Evolutionary conservation across 2,888 invertebrate species (phyloP).

Genomic region (Cancer borealis): DNA sequence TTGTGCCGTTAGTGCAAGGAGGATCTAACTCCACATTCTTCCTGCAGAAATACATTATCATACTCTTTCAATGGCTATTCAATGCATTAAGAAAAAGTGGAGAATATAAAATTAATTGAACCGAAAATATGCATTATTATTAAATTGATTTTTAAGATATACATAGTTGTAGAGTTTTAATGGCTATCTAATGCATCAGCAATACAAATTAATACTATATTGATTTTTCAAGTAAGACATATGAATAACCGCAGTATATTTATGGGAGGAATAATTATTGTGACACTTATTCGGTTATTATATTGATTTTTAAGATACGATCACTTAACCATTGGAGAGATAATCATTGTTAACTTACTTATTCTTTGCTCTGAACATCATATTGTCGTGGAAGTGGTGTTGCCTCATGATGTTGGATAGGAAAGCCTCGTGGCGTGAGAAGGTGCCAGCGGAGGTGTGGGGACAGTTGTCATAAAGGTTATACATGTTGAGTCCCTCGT

Average conservation of each 20-base stretch:
- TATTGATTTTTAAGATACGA: background rate
- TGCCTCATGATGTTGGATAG: slow-evolving; percentile 55
- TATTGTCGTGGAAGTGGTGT: slow-evolving; percentile 44
- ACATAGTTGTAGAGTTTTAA: background rate
- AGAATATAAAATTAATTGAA: too few species aligned
- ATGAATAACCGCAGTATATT: background rate
- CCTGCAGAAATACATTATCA: slow-evolving; percentile 36
- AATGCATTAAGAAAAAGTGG: background rate
- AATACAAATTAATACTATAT: too few species aligned
- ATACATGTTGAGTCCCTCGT: slow-evolving; percentile 76
- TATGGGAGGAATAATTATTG: background rate
- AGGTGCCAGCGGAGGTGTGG: slow-evolving; percentile 52
- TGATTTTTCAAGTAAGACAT: background rate
- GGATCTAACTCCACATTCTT: slow-evolving; percentile 61
- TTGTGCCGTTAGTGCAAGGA: slow-evolving; percentile 74
- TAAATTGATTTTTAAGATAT: background rate
- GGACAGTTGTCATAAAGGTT: slow-evolving; percentile 76
- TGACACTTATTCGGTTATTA: background rate
- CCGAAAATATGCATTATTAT: background rate
- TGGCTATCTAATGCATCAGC: background rate
- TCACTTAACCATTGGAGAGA: background rate
- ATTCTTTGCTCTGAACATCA: slow-evolving; percentile 55
- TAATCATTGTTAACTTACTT: slow-evolving; percentile 42
- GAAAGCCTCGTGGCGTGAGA: slow-evolving; percentile 61
- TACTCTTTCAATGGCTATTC: too few species aligned